Percentiles rank a stretch among this genome's conserved stretches.
Conservation (phyloP, 2,888 invertebrate species). For the Argyra leucocephala region DNA sequence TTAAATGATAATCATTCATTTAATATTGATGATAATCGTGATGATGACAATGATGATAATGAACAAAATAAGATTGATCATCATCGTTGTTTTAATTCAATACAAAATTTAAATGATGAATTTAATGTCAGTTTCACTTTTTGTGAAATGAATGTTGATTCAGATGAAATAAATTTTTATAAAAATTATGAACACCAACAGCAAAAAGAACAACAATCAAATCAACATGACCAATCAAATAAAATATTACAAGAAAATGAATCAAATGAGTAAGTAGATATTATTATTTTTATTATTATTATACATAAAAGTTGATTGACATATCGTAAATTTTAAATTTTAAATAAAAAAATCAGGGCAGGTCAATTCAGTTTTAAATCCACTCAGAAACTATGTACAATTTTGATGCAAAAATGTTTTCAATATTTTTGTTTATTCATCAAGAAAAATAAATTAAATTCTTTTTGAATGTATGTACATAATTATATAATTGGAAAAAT, state of each 20-base stretch:
- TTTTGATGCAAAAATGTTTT: too few relatives aligned
- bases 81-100: background rate
- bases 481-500: too few relatives aligned
- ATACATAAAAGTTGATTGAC: too few relatives aligned
- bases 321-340: too few relatives aligned
- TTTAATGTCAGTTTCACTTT: slow-evolving; percentile 43
- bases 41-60: background rate
- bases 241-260: slow-evolving; percentile 19
- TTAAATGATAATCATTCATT: too few relatives aligned
- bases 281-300: background rate
- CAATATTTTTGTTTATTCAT: too few relatives aligned
- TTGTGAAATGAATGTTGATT: slow-evolving; percentile 32
- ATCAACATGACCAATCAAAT: slow-evolving; percentile 19
- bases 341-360: too few relatives aligned
- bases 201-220: slow-evolving; percentile 20
- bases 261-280: slow-evolving; percentile 1
- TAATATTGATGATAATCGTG: background rate
- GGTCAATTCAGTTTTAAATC: too few relatives aligned
- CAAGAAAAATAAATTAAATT: too few relatives aligned
- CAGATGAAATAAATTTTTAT: slow-evolving; percentile 5
- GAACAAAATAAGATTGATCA: background rate
- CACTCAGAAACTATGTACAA: too few relatives aligned
- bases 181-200: slow-evolving; percentile 18
- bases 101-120: slow-evolving; percentile 24
- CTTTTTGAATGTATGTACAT: too few relatives aligned